Conservation (phyloP, 2,888 invertebrate species). For the Napeogenes inachia region DNA sequence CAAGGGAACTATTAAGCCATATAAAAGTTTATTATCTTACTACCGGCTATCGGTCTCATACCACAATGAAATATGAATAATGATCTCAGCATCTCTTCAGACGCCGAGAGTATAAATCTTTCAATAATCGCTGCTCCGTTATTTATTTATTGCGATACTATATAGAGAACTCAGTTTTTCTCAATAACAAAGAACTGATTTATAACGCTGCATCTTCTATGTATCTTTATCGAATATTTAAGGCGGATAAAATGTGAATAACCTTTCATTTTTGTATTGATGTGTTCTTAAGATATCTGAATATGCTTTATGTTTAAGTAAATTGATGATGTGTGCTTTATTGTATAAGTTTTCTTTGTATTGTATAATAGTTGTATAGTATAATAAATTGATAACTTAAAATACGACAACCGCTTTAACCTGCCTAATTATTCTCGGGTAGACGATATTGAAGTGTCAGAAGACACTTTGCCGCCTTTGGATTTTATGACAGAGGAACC, state of each 20-base stretch:
- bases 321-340: not conserved
- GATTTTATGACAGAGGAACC: constrained; percentile 46
- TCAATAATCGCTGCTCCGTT: constrained; percentile 67
- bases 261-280: too few species aligned
- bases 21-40: constrained; percentile 16
- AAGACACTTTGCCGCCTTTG: constrained; percentile 45
- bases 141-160: constrained; percentile 64
- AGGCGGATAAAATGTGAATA: constrained; percentile 1
- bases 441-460: constrained; percentile 54
- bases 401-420: constrained; percentile 70
- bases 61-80: constrained; percentile 66
- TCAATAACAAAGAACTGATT: constrained; percentile 62
- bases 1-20: constrained; percentile 5
- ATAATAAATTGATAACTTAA: constrained; percentile 31
- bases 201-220: constrained; percentile 39
- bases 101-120: constrained; percentile 69
- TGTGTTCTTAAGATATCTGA: constrained; percentile 8
- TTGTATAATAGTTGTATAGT: too few species aligned
- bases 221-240: constrained; percentile 16
- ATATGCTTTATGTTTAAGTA: constrained; percentile 7
- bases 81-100: constrained; percentile 57
- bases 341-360: not conserved
- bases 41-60: constrained; percentile 40
- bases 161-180: constrained; percentile 59
- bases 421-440: constrained; percentile 44